Percentiles rank a stretch among this genome's conserved stretches.
These are phyloP conservation scores for Eurosta solidaginis DNA, from an alignment of 1,140 invertebrate genomes.

Conservation along the genomic window DNA sequence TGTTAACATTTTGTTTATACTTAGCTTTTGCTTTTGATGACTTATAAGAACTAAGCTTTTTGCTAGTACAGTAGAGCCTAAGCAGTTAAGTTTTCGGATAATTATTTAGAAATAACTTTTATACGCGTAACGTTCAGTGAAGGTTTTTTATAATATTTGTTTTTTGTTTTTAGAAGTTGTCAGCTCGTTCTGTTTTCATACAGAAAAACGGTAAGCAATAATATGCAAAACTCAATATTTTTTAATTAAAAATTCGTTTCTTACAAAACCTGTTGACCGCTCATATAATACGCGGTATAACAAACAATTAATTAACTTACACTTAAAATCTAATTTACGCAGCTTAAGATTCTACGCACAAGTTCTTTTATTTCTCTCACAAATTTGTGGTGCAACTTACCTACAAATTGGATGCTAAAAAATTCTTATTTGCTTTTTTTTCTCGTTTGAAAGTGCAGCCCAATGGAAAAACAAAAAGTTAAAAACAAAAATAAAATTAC, in stretches of 20 bases:
- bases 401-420: neutral
- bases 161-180: no score
- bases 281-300: neutral
- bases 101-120: no score
- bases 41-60: no score
- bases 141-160: no score
- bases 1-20: no score
- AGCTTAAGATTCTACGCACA: neutral
- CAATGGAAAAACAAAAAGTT: neutral
- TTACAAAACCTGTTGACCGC: conserved; percentile 33
- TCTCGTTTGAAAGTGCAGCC: conserved; percentile 18
- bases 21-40: no score
- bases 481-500: neutral
- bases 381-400: neutral
- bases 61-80: no score
- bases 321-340: neutral
- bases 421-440: neutral
- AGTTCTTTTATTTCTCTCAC: neutral
- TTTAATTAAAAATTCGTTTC: conserved; percentile 33
- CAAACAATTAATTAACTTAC: neutral
- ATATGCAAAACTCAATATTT: conserved; percentile 30
- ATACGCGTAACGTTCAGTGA: no score
- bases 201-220: neutral
- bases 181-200: neutral
- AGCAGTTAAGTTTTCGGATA: no score